These are phyloP conservation scores for Trichomalopsis sarcophagae DNA, from an alignment of 1,140 invertebrate genomes.

Conservation along the genomic window DNA sequence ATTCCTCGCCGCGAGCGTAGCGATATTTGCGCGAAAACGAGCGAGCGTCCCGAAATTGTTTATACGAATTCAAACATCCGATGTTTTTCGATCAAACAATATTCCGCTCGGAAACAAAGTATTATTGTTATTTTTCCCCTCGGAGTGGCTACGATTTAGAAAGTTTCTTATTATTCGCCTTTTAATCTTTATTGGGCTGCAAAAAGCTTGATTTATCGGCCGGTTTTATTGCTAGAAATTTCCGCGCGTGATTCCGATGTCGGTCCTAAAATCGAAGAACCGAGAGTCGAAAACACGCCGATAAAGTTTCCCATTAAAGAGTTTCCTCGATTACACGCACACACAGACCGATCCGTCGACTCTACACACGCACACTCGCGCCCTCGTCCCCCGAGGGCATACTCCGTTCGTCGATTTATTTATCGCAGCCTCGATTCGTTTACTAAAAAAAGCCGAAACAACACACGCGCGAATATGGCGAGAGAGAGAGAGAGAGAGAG, in stretches of 20 bases:
- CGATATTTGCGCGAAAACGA: too few species aligned
- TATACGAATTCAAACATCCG: too few species aligned
- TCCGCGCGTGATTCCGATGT: neutral
- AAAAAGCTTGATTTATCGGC: neutral
- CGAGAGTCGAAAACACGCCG: neutral
- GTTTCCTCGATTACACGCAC: neutral
- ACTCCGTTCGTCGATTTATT: neutral
- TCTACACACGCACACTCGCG: neutral
- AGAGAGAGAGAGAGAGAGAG: neutral
- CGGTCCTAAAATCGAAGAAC: neutral
- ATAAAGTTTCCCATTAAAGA: constrained; percentile 1
- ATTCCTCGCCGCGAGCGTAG: too few species aligned
- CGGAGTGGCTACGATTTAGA: neutral
- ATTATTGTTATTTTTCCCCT: neutral
- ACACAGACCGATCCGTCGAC: neutral
- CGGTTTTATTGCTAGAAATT: neutral
- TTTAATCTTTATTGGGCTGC: neutral
- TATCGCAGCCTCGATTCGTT: neutral
- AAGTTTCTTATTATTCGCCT: neutral
- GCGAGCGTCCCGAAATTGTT: too few species aligned
- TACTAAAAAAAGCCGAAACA: neutral
- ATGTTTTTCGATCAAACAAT: too few species aligned
- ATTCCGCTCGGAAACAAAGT: neutral
- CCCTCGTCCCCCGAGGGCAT: neutral
- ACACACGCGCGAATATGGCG: neutral